Base-by-base conservation (phyloP, 2,888 invertebrate species). In the Lomographa bimaculata region DNA sequence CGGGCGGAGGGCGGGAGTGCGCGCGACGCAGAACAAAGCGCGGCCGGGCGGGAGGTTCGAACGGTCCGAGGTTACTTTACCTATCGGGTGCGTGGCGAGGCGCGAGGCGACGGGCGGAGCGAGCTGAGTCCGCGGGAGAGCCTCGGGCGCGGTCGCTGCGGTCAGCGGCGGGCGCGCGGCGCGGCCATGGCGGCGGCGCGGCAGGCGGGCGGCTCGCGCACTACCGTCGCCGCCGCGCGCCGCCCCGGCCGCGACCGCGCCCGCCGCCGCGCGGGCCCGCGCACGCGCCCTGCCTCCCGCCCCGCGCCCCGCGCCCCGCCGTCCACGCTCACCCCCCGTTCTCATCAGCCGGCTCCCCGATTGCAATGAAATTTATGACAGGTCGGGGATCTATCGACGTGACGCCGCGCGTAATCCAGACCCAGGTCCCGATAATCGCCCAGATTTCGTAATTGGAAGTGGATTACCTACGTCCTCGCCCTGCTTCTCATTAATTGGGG, bases 361-460 rank as follows among this genome's bases (percentile, higher is more conserved):
- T 81, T 80, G 81, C 81, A 79, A 82, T 81, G 73, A 83, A 85
- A 85, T 85, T 84, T 85, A 86, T 83, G 82, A 84, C 79, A 79
- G 76, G 65, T 78, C 79, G 80, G 76, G 77, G 82, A 84, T 83
- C 81, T 79, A 78, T 81, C 79, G 81, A 79, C 70, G 69, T 68
- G 71, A 76, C 77, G 73, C 61, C 68, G 58, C 57, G 60, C 63
- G 64, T 64, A 62, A 68, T 64, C 68, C 44, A 32, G 57, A 47
- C 55, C 57, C 48, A 59, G 49, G 50, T 45, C 50, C 57, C 59
- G 64, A 69, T 71, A 68, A 66, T 65, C 57, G 64, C 54, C 50
- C 65, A 60, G 67, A 69, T 72, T 71, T 57, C 44, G 39, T 53
- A 40, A 49, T 45, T 41, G 33, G 35, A 41, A 7, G 29, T 20